Percentiles rank a stretch among this genome's conserved stretches.
These are phyloP conservation scores for Nomada fucata DNA, from an alignment of 2,888 invertebrate genomes.

Conservation along the genomic window DNA sequence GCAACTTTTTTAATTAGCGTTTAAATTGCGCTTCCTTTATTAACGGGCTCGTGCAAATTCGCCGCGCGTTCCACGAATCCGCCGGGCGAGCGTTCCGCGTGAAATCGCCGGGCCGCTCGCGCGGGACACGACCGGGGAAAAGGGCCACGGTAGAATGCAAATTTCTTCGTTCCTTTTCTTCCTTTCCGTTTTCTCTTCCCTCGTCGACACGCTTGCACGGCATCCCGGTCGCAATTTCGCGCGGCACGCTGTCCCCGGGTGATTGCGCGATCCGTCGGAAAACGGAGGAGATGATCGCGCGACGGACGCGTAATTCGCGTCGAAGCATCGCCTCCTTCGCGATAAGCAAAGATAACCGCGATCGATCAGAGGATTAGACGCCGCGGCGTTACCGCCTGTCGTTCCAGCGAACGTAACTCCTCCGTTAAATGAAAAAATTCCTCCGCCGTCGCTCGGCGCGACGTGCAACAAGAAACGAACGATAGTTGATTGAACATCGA, in stretches of 20 bases:
- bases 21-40: constrained; percentile 59
- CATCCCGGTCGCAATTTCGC: constrained; percentile 36
- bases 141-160: constrained; percentile 27
- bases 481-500: not conserved
- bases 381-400: not conserved
- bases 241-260: not conserved
- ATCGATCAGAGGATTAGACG: constrained; percentile 20
- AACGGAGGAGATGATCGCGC: constrained; percentile 26
- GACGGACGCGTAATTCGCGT: constrained; percentile 11
- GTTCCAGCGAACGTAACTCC: not conserved
- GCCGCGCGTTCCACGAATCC: constrained; percentile 9
- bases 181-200: not conserved
- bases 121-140: constrained; percentile 36
- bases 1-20: constrained; percentile 63
- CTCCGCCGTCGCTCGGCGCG: not conserved
- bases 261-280: constrained; percentile 27
- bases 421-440: constrained; percentile 21
- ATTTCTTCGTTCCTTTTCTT: constrained; percentile 18
- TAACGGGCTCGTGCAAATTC: constrained; percentile 63
- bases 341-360: not conserved
- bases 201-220: not conserved
- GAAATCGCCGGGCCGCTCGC: constrained; percentile 1
- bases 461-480: not conserved
- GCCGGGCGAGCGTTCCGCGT: constrained; percentile 24
- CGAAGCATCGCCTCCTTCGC: constrained; percentile 22